phyloP scores from a whole-genome alignment of 2,797 vertebrate species.

The Oreonectes daqikongensis region DNA sequence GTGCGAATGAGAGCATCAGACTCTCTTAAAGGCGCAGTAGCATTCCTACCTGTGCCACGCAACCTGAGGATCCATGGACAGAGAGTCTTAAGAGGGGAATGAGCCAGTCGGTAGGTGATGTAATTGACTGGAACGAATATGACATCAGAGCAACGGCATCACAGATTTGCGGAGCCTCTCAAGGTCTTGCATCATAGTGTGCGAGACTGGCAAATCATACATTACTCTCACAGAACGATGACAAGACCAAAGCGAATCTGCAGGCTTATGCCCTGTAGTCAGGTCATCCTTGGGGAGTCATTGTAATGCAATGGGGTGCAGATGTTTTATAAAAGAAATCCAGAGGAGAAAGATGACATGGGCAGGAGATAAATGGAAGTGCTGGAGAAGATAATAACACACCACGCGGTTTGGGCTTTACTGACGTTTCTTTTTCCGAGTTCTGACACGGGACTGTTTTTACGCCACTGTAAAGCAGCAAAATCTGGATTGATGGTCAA shows the following conservation, averaged over 20 bases:
- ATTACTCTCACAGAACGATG: constrained; percentile 57
- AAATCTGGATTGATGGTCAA: constrained; percentile 49
- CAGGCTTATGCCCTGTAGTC: constrained; percentile 42
- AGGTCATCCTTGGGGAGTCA: constrained; percentile 26
- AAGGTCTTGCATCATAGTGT: constrained; percentile 35
- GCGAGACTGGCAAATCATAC: constrained; percentile 26
- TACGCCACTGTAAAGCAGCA: constrained; percentile 52
- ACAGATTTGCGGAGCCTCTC: constrained; percentile 21
- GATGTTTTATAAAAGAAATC: constrained; percentile 49
- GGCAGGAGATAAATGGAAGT: constrained; percentile 41
- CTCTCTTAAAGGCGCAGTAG: neutral
- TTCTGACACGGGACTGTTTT: constrained; percentile 50
- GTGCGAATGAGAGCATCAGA: neutral
- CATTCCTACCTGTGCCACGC: neutral
- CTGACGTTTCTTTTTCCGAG: constrained; percentile 52
- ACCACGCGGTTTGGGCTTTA: constrained; percentile 45
- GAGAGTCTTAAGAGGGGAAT: neutral
- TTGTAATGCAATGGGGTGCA: constrained; percentile 44
- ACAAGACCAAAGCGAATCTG: constrained; percentile 54
- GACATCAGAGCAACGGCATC: constrained; percentile 12
- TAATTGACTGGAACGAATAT: constrained; percentile 37
- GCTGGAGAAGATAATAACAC: constrained; percentile 43
- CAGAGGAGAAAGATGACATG: constrained; percentile 23
- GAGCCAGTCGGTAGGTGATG: constrained; percentile 30
- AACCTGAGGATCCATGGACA: constrained; percentile 19